Conservation (phyloP, 2,888 invertebrate genomes). For the Andrena minutula region DNA sequence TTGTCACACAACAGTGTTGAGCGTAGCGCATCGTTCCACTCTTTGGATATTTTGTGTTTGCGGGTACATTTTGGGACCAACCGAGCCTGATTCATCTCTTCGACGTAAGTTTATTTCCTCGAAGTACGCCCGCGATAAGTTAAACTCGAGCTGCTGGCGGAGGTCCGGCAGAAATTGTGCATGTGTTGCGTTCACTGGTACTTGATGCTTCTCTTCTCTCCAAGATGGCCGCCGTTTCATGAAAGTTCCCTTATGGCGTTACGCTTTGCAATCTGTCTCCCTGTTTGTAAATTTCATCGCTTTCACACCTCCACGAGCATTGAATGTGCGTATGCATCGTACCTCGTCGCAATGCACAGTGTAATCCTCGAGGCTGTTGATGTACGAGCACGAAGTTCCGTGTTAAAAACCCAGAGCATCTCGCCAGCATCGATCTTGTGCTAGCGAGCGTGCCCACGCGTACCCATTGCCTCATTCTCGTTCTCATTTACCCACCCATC, state of each 20-base stretch:
- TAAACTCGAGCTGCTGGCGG: conserved; percentile 25
- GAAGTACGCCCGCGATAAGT: conserved; percentile 17
- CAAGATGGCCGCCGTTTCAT: conserved; percentile 81
- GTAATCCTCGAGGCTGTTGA: conserved; percentile 17
- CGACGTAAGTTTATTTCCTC: conserved; percentile 76
- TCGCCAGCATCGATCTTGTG: conserved; percentile 62
- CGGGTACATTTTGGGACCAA: conserved; percentile 79
- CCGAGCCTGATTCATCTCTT: conserved; percentile 72
- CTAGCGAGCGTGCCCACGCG: conserved; percentile 62
- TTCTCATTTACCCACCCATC: conserved; percentile 39
- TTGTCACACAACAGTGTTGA: conserved; percentile 81
- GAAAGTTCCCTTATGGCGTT: conserved; percentile 78
- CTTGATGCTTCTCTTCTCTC: conserved; percentile 74
- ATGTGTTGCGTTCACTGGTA: conserved; percentile 74
- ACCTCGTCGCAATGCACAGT: conserved; percentile 20
- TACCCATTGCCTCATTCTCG: conserved; percentile 50
- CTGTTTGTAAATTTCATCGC: conserved; percentile 54
- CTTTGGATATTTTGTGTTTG: conserved; percentile 77
- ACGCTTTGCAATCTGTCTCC: conserved; percentile 55
- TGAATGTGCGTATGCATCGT: background rate
- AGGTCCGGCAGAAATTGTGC: conserved; percentile 68
- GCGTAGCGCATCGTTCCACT: conserved; percentile 76
- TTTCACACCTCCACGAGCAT: background rate
- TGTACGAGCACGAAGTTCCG: background rate
- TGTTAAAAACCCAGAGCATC: conserved; percentile 27